These are phyloP conservation scores for Babylonia areolata DNA, from an alignment of 1,140 invertebrate species.

Conservation along the genomic window DNA sequence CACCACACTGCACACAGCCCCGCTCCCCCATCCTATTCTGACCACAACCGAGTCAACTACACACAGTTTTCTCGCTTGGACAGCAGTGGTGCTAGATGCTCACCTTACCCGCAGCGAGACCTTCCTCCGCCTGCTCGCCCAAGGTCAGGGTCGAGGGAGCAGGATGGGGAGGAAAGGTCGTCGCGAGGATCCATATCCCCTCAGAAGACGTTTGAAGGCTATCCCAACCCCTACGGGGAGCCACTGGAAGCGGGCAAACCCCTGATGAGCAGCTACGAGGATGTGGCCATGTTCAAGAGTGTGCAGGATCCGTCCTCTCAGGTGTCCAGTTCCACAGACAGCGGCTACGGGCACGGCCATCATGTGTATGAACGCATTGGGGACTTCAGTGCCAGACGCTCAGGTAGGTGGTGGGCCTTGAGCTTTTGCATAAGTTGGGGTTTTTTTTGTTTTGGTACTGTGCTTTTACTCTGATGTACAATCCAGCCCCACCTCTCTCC, in stretches of 20 bases:
- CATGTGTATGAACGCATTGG: conserved; percentile 63
- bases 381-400: conserved; percentile 53
- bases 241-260: conserved; percentile 52
- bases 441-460: no score
- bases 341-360: conserved; percentile 69
- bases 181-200: not conserved
- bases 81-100: not conserved
- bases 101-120: not conserved
- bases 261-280: conserved; percentile 61
- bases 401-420: no score
- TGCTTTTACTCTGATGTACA: no score
- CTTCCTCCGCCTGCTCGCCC: not conserved
- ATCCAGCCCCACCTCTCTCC: no score
- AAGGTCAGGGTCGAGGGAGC: conserved; percentile 8
- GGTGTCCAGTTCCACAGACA: conserved; percentile 73
- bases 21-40: not conserved
- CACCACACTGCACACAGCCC: not conserved
- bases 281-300: conserved; percentile 67
- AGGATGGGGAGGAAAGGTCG: not conserved
- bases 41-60: not conserved
- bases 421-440: no score
- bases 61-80: not conserved
- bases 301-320: conserved; percentile 67
- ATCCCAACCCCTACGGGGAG: conserved; percentile 49
- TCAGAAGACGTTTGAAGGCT: conserved; percentile 38